Evolutionary conservation across 2,888 invertebrate species (phyloP), one percentile per base, ranked within the genome.

Genomic region (Chironomus riparius): DNA sequence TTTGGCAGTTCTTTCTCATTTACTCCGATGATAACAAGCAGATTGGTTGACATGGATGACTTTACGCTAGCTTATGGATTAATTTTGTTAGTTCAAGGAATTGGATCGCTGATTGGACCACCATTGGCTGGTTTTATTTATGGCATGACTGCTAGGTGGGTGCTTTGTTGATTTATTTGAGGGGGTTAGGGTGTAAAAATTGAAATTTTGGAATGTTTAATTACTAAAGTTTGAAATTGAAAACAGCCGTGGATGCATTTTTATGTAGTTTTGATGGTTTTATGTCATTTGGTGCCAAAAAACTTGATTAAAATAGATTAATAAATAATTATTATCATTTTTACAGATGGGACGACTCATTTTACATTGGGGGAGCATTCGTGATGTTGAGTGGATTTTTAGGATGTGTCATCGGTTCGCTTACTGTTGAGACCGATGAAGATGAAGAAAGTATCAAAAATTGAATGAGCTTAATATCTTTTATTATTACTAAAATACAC

Each of bases 41-140:
- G 94, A 81, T 85, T 97, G 80, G 92, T 97, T 48, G 94, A 95
- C 4, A 84, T 97, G 81, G 95, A 96, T 81, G 90, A 93, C 79
- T 96, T 98, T 82, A 95, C 97, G 4, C 91, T 92, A 78, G 96
- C 96, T 13, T 98, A 97, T 83, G 97, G 97, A 18, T 84, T 98
- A 79, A 90, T 93, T 79, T 85, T 96, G 79, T 85, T 97, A 76
- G 92, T 94, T 77, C 95, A 97, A 84, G 98, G 98, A 13, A 89
- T 97, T 78, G 97, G 96, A 4, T 95, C 95, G 85, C 87, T 97
- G 69, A 86, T 93, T 78, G 98, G 97, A 72, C 97, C 98, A 7
- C 95, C 97, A 0, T 83, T 97, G 76, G 95, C 95, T 80, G 97
- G 97, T 90, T 80, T 81, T 47, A 82, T 83, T 65, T 84, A 80